Conservation (phyloP, 2,797 vertebrate genomes). For the Syndactyla subalaris region DNA sequence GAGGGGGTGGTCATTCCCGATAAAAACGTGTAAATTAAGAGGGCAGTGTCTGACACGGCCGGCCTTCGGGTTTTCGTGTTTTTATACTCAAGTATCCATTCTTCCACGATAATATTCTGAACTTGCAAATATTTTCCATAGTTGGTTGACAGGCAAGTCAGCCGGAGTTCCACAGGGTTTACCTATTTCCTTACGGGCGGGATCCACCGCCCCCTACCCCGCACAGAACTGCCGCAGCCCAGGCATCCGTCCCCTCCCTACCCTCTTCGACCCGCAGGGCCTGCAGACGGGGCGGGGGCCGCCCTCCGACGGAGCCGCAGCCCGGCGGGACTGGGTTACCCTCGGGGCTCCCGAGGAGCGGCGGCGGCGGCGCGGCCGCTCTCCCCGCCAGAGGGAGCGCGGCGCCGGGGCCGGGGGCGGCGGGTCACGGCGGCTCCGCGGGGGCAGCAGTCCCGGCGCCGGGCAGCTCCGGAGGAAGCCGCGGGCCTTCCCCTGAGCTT, state of each 20-base stretch:
- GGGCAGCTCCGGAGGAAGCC: not conserved
- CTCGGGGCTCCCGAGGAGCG: not conserved
- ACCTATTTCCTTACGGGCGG: not conserved
- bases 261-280: too few species aligned
- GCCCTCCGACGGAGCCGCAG: not conserved
- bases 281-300: not conserved
- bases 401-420: not conserved
- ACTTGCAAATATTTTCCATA: not conserved
- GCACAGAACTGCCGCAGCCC: not conserved
- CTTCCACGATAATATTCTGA: not conserved
- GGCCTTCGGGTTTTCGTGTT: not conserved
- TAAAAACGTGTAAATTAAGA: not conserved
- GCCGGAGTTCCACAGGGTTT: not conserved
- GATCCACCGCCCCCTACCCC: not conserved
- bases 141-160: not conserved
- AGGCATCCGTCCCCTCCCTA: not conserved
- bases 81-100: not conserved
- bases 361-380: not conserved
- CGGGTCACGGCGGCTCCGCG: not conserved
- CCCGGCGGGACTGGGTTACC: not conserved
- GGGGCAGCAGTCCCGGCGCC: not conserved
- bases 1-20: not conserved
- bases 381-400: constrained; percentile 68
- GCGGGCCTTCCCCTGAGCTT: not conserved
- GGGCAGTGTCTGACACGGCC: not conserved